Base-by-base conservation (phyloP, 2,113 vertebrate species). In the Entosphenus tridentatus region DNA sequence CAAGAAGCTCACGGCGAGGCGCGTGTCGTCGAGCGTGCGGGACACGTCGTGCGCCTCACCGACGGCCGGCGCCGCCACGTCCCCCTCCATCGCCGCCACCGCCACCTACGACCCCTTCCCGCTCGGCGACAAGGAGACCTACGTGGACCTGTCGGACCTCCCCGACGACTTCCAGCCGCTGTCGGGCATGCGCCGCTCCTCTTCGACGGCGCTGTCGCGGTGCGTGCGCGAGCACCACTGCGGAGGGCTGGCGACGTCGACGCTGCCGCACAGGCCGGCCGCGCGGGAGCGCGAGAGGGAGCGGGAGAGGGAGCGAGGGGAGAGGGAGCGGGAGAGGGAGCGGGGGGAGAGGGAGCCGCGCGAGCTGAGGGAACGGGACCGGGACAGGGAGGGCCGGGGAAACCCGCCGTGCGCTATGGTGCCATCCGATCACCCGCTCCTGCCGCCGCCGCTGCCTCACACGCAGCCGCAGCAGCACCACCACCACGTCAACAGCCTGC, bases 1-100 rank as follows among this genome's bases (percentile, higher is more conserved):
- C 71, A 98, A 98, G 77, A 98, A 95, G 77, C 95, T 90, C 75
- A 82, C 96, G 72, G 82, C 86, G 74, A 85, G 87, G 4, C 10
- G 39, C 7, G 11, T 18, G 11, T 13, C n/a, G 54, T 59, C 69
- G 59, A 56, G 2, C 58, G 57, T 8, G 67, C n/a, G 70, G 57
- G 57, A 71, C 55, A 14, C 68, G 57, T 56, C 39, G 18, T 71
- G 71, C 67, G 69, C 58, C 39, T 56, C 17, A 13, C 62, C 17
- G 55, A 8, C 18, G 21, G 57, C 11, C n/a, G 6, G 13, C 57
- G 2, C 2, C 3, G 2, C 2, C 3, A 1, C 11, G 9, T 4
- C 6, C 9, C 57, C 9, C 57, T 11, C 58, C 56, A 3, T 56
- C 58, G 9, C 71, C 58, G 13, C 3, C 57, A 56, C 72, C 54